Percentiles rank a stretch among this genome's conserved stretches.
Conservation (phyloP, 2,113 vertebrate genomes). For the Agelaius phoeniceus region DNA sequence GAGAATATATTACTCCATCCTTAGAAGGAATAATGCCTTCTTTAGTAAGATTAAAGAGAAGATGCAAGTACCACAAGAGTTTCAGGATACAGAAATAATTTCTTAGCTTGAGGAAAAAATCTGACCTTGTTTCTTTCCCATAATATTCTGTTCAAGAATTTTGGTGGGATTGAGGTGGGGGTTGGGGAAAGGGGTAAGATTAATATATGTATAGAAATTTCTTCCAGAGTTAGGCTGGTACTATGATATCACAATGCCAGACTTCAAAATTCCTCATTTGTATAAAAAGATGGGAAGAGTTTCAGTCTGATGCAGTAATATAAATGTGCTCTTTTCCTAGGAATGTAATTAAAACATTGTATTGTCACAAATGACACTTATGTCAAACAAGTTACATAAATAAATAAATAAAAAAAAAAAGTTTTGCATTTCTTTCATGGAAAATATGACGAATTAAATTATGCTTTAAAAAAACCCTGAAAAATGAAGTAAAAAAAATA, state of each 20-base stretch:
- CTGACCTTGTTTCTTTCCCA: not conserved
- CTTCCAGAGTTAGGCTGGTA: not conserved
- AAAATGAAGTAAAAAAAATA: not conserved
- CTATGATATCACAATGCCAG: not conserved
- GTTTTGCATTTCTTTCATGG: not conserved
- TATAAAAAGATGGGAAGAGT: not conserved
- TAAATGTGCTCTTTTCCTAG: not conserved
- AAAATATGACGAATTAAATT: not conserved
- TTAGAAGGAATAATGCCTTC: not conserved
- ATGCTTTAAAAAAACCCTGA: fast-evolving
- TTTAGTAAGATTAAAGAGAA: not conserved
- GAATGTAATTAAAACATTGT: not conserved
- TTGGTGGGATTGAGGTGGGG: fast-evolving
- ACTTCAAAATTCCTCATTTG: not conserved
- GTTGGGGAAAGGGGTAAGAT: not conserved
- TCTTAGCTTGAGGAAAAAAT: not conserved
- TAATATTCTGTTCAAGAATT: not conserved
- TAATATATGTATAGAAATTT: not conserved
- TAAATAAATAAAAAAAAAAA: not conserved
- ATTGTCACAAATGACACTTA: not conserved
- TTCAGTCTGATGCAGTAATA: not conserved
- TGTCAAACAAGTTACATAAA: not conserved
- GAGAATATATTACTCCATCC: not conserved
- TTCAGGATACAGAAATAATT: not conserved
- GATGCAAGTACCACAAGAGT: not conserved